These are phyloP conservation scores for Lonchura striata DNA, from an alignment of 2,113 vertebrate genomes.

Conservation along the genomic window DNA sequence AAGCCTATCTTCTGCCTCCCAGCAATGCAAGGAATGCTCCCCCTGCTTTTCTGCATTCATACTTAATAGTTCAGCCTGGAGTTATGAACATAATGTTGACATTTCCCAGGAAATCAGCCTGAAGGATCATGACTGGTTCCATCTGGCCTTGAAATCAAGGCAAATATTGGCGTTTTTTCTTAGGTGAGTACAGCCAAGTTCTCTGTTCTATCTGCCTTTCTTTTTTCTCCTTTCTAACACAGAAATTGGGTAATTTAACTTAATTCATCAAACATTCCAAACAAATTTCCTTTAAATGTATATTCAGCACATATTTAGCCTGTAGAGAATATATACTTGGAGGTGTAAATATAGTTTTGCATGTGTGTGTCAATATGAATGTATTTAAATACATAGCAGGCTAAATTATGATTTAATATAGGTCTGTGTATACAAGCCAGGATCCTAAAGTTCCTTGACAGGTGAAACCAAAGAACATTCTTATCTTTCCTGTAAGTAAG, in stretches of 20 bases:
- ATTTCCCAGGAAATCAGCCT: slow-evolving; percentile 27
- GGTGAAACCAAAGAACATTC: slow-evolving; percentile 1
- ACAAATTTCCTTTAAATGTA: background rate
- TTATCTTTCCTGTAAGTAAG: background rate
- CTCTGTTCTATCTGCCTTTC: background rate
- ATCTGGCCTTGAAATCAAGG: background rate
- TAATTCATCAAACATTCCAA: background rate
- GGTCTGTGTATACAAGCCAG: background rate
- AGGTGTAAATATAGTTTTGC: background rate
- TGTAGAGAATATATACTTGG: background rate
- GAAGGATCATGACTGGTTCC: background rate
- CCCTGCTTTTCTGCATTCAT: background rate
- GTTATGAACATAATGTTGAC: background rate
- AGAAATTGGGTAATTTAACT: background rate
- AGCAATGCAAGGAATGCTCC: background rate
- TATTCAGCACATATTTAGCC: background rate
- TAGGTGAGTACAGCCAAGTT: background rate
- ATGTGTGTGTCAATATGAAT: background rate
- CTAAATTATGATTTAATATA: background rate
- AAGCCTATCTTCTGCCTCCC: background rate
- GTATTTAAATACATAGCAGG: background rate
- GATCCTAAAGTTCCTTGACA: background rate
- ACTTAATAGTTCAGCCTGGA: background rate
- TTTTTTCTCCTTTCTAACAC: background rate
- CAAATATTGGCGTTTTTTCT: background rate